These are phyloP conservation scores for Beaufortia kweichowensis DNA, from an alignment of 2,113 vertebrate genomes.

Conservation along the genomic window DNA sequence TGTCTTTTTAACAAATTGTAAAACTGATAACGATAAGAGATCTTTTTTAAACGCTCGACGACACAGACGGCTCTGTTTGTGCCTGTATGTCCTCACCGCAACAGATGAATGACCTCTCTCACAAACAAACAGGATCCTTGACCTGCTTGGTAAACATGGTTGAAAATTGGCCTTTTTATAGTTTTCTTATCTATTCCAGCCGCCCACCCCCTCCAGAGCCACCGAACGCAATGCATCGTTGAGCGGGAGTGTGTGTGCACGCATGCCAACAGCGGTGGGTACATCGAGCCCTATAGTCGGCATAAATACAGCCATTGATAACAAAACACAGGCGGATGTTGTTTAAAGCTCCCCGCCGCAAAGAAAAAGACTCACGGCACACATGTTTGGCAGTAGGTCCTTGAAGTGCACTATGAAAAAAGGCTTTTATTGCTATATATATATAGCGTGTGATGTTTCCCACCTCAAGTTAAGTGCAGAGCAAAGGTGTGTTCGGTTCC, in stretches of 20 bases:
- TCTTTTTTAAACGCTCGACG: constrained; percentile 21
- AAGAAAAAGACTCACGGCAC: constrained; percentile 27
- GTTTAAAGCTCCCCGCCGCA: constrained; percentile 39
- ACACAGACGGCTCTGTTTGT: constrained; percentile 5
- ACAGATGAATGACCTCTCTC: constrained; percentile 41
- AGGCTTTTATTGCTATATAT: constrained; percentile 46
- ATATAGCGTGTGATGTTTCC: constrained; percentile 43
- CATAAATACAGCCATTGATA: constrained; percentile 53
- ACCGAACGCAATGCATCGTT: constrained; percentile 13
- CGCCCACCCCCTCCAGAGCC: neutral
- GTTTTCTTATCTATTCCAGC: constrained; percentile 42
- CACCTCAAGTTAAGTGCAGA: constrained; percentile 49
- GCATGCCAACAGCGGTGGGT: constrained; percentile 10
- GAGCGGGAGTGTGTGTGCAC: constrained; percentile 28
- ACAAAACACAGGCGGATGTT: constrained; percentile 35
- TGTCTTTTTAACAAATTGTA: constrained; percentile 4
- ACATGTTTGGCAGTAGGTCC: neutral
- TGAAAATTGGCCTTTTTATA: constrained; percentile 40
- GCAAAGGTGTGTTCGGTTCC: constrained; percentile 35
- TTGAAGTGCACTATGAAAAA: constrained; percentile 44
- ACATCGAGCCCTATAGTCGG: constrained; percentile 8
- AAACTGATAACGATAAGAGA: constrained; percentile 40
- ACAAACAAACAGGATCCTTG: constrained; percentile 55
- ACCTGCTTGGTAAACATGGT: constrained; percentile 47
- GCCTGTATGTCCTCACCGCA: constrained; percentile 23